phyloP scores from a whole-genome alignment of 2,888 invertebrate genomes.

The Entomobrya proxima region DNA sequence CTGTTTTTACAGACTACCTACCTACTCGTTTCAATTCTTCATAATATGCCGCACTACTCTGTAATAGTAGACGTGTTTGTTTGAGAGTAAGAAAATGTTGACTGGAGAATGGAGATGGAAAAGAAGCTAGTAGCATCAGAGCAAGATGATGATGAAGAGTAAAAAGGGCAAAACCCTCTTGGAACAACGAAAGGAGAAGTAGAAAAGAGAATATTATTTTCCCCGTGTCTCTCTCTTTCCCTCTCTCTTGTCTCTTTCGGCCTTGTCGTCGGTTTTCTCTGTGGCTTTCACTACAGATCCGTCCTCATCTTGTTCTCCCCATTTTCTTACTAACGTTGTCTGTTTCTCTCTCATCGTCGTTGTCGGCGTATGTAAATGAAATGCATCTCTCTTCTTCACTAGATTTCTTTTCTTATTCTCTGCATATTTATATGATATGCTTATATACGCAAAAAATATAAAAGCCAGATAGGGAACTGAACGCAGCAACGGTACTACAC shows the following conservation, averaged over 20 bases:
- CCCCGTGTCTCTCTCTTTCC: slow-evolving; percentile 44
- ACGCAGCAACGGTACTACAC: background rate
- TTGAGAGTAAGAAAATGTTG: slow-evolving; percentile 9
- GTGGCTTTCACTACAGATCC: slow-evolving; percentile 60
- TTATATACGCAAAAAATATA: background rate
- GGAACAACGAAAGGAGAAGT: slow-evolving; percentile 20
- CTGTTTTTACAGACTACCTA: slow-evolving; percentile 13
- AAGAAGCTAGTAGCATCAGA: too few relatives aligned
- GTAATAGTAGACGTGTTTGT: background rate
- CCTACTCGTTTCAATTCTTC: background rate
- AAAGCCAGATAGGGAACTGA: background rate
- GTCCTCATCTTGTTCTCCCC: background rate
- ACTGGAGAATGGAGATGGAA: too few relatives aligned
- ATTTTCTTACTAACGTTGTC: too few relatives aligned
- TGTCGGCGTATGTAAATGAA: slow-evolving; percentile 55
- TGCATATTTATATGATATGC: slow-evolving; percentile 40
- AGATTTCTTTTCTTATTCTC: background rate
- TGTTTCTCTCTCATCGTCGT: background rate
- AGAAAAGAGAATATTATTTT: slow-evolving; percentile 51
- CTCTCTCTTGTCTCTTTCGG: slow-evolving; percentile 62
- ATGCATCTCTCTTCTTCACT: slow-evolving; percentile 23
- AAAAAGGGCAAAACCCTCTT: slow-evolving; percentile 64
- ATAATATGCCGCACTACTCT: background rate
- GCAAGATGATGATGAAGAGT: slow-evolving; percentile 7
- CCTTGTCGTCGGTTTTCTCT: slow-evolving; percentile 68